Evolutionary conservation across 2,797 vertebrate species (phyloP), one percentile per base, ranked within the genome.

Genomic region (Notolepis coatsorum): DNA sequence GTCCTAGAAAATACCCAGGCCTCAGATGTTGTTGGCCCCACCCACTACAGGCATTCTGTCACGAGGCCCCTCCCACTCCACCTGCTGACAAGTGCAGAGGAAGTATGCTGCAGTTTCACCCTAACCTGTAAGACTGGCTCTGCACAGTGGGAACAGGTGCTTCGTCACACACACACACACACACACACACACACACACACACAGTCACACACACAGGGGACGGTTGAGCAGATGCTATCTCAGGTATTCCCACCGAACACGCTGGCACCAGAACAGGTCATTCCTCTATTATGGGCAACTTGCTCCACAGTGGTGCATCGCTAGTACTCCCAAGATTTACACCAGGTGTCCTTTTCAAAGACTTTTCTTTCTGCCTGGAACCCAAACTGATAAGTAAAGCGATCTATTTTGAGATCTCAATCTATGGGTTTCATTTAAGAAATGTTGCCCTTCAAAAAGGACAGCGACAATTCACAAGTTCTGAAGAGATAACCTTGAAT

Each of bases 41-140:
- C 39, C 45, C 13, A 54, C 12, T 8, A 33, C 39, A 61, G 42
- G 52, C 8, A 2, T 8, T 61, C 49, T 7, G 30, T 17, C 17
- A 7, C n/a, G 0, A 4, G 52, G 50, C 51, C 0, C 58, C 42
- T 10, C 68, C 80, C 75, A 18, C 3, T 43, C 50, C 64, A 65
- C 70, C 67, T 61, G 73, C 65, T 20, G 68, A 68, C 81, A 85
- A 76, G 78, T 87, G 77, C 31, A 61, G 20, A 3, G 2, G 13
- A 73, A 39, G 64, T 73, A 79, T 82, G 84, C 72, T n/a, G 57
- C 55, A 86, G 92, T 93, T 93, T 94, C 92, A 87, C 46, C 71
- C 84, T 8, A 84, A 92, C 92, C 89, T 68, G 92, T 86, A 79
- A 1, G 47, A 92, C 92, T 15, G 74, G 91, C 78, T 77, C 54